These are phyloP conservation scores for Butorides virescens DNA, from an alignment of 2,113 vertebrate species.

Conservation along the genomic window DNA sequence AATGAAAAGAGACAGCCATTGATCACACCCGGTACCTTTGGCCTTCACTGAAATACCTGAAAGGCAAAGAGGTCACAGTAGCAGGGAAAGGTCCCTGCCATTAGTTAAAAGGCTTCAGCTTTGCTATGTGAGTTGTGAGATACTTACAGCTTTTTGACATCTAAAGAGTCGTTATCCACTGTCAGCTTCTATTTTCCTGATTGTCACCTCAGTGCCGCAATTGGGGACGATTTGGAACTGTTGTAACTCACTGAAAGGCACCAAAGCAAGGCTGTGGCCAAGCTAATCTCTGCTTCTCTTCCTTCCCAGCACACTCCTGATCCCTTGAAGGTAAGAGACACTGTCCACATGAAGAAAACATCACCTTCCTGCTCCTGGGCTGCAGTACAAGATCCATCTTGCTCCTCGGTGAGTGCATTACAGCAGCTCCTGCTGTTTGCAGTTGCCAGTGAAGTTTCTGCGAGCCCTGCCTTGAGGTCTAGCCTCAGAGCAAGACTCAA, in stretches of 20 bases:
- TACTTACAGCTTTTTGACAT: neutral
- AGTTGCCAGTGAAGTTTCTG: neutral
- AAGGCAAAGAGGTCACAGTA: neutral
- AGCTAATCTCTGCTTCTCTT: neutral
- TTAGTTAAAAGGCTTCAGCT: neutral
- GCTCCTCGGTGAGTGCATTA: neutral
- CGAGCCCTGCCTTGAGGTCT: neutral
- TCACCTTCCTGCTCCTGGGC: too few relatives aligned
- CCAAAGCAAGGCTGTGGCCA: neutral
- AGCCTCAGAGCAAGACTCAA: neutral
- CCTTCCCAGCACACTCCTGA: neutral
- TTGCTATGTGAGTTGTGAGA: neutral
- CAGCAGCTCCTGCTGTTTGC: neutral
- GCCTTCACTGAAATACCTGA: neutral
- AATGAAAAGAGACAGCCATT: neutral
- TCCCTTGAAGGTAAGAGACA: neutral
- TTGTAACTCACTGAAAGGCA: neutral
- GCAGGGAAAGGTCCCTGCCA: neutral
- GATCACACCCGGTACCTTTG: neutral
- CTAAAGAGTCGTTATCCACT: neutral
- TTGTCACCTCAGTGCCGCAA: neutral
- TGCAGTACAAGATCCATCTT: neutral
- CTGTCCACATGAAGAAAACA: neutral
- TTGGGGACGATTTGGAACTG: neutral
- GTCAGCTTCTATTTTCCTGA: neutral